phyloP scores from a whole-genome alignment of 2,888 invertebrate genomes.

The Chorisops tibialis region DNA sequence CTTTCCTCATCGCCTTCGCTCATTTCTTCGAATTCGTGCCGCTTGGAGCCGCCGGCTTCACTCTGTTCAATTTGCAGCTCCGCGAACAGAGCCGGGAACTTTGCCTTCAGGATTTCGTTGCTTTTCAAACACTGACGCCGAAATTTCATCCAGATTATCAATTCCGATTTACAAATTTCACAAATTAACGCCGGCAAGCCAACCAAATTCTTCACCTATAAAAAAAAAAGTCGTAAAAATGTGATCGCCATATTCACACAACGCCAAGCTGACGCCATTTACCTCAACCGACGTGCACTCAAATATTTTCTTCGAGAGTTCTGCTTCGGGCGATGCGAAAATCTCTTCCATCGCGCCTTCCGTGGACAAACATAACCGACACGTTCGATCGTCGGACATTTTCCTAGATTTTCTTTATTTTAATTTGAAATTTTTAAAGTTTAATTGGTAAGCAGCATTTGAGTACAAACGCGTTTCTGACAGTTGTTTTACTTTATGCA shows the following conservation, averaged over 20 bases:
- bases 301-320: constrained; percentile 23
- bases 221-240: neutral
- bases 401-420: neutral
- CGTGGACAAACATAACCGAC: constrained; percentile 28
- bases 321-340: constrained; percentile 2
- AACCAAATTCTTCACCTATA: constrained; percentile 10
- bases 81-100: constrained; percentile 5
- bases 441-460: constrained; percentile 19
- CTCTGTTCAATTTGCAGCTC: neutral
- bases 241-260: neutral
- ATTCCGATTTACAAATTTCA: constrained; percentile 34
- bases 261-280: neutral
- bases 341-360: constrained; percentile 29
- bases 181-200: constrained; percentile 30
- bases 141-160: constrained; percentile 30
- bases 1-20: neutral
- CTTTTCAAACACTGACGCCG: constrained; percentile 27
- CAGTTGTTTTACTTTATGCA: neutral
- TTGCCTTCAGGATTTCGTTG: constrained; percentile 19
- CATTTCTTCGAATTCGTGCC: neutral
- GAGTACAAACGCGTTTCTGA: neutral
- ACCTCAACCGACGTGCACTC: constrained; percentile 30
- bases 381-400: neutral
- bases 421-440: neutral
- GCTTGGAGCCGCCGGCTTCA: neutral